phyloP scores from a whole-genome alignment of 2,113 vertebrate species.

The Tychaedon coryphoeus region DNA sequence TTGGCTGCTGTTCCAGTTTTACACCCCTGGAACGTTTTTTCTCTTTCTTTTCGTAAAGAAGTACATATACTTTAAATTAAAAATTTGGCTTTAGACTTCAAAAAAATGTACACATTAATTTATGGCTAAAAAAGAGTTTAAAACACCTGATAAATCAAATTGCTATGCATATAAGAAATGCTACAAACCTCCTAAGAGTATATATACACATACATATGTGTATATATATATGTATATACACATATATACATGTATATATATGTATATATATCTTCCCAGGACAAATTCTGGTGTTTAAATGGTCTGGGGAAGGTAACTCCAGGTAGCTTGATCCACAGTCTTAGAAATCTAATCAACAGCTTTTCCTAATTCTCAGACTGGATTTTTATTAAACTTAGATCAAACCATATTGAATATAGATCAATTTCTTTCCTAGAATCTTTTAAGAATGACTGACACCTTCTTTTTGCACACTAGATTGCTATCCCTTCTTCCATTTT shows the following conservation, averaged over 20 bases:
- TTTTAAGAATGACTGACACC: neutral
- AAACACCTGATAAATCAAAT: neutral
- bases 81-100: neutral
- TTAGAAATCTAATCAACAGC: neutral
- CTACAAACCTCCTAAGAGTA: neutral
- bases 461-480: neutral
- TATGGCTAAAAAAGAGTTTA: neutral
- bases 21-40: neutral
- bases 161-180: neutral
- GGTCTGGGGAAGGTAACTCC: neutral
- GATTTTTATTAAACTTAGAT: neutral
- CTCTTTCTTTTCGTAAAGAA: neutral
- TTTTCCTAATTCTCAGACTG: neutral
- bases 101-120: neutral
- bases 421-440: neutral
- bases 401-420: neutral
- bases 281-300: neutral
- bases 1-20: neutral
- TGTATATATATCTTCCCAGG: neutral
- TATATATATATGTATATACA: no score
- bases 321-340: neutral
- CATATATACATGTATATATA: no score
- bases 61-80: neutral
- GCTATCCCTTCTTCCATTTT: neutral
- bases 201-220: no score